These are phyloP conservation scores for Piezodorus guildinii DNA, from an alignment of 1,140 invertebrate genomes.

Conservation along the genomic window DNA sequence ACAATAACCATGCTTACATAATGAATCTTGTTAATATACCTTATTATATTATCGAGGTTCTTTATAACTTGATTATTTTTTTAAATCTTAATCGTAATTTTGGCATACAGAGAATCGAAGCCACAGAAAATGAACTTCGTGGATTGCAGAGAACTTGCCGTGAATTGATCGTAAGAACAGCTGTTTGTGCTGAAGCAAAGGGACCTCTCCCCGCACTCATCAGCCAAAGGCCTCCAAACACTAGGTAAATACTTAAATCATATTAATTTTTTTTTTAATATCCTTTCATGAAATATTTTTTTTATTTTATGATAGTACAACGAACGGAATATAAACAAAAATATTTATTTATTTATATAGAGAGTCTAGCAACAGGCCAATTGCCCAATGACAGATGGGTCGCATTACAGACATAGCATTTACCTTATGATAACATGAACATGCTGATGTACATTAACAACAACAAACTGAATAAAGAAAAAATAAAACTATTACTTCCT, in stretches of 20 bases:
- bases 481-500: no score
- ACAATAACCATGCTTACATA: no score
- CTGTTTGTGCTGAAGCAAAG: conserved; percentile 39
- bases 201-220: conserved; percentile 27
- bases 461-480: no score
- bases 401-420: no score
- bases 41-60: neutral
- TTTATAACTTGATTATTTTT: neutral
- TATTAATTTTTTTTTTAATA: neutral
- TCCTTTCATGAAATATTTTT: neutral
- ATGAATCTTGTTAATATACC: no score
- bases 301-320: neutral
- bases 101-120: conserved; percentile 50
- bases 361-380: no score
- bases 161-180: conserved; percentile 54
- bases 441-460: no score
- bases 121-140: conserved; percentile 66
- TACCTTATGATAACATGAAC: no score
- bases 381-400: no score
- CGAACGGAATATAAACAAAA: no score
- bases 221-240: conserved; percentile 10
- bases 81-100: neutral
- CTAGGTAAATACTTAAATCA: neutral
- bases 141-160: conserved; percentile 65
- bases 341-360: no score